Percentiles rank a stretch among this genome's conserved stretches.
Evolutionary conservation across 2,797 vertebrate genomes (phyloP).

Genomic region (Dendrocincla tyrannina): DNA sequence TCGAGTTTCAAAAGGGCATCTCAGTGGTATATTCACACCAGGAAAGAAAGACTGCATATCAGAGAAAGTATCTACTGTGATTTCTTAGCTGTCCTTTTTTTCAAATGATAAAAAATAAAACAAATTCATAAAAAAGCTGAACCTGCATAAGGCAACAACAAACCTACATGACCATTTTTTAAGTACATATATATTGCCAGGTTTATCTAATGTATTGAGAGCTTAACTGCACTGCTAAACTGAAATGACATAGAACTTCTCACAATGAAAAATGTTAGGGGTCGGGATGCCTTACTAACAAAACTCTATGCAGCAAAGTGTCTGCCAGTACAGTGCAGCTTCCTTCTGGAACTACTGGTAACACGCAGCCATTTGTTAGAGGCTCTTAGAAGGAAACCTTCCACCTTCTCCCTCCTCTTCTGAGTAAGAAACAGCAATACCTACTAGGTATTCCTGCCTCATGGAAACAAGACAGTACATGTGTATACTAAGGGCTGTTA

Average conservation of each 20-base stretch:
- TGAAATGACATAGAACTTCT: background rate
- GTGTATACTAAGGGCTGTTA: background rate
- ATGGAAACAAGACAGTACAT: background rate
- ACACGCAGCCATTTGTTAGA: background rate
- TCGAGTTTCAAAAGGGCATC: background rate
- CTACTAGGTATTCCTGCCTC: background rate
- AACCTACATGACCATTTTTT: background rate
- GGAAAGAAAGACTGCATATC: background rate
- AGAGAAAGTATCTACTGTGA: background rate
- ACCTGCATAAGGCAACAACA: background rate
- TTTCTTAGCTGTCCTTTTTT: background rate
- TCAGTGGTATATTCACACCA: background rate
- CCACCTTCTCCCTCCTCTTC: background rate
- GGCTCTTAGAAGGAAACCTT: background rate
- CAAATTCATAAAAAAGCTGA: background rate
- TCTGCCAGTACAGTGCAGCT: background rate
- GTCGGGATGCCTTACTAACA: background rate
- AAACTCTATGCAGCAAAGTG: background rate
- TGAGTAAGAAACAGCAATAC: background rate
- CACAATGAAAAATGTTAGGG: background rate
- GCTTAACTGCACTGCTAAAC: background rate
- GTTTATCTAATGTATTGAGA: background rate
- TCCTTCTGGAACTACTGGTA: background rate
- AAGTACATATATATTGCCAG: background rate
- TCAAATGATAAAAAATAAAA: background rate